Conservation (phyloP, 2,113 vertebrate genomes). For the Piprites chloris region DNA sequence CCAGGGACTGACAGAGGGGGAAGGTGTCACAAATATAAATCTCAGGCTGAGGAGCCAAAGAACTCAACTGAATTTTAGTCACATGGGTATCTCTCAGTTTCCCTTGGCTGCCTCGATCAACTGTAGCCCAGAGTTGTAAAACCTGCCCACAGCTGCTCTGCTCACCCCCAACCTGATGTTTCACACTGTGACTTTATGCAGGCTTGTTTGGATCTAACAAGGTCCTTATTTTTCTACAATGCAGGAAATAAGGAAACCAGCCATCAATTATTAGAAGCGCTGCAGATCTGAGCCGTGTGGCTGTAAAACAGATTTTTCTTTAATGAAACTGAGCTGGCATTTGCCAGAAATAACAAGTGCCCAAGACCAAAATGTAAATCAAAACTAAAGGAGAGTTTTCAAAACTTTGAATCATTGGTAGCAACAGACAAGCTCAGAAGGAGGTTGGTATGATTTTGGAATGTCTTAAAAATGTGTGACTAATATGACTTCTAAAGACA, state of each 20-base stretch:
- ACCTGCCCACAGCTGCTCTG: conserved; percentile 36
- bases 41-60: conserved; percentile 23
- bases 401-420: conserved; percentile 76
- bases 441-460: conserved; percentile 73
- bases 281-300: conserved; percentile 52
- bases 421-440: conserved; percentile 65
- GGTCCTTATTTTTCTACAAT: conserved; percentile 72
- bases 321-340: conserved; percentile 76
- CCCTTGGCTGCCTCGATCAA: conserved; percentile 4
- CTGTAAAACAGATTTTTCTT: conserved; percentile 79
- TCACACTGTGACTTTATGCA: conserved; percentile 69
- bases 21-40: conserved; percentile 63
- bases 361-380: conserved; percentile 81
- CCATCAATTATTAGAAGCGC: conserved; percentile 68
- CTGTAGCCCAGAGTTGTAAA: conserved; percentile 18
- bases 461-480: conserved; percentile 87
- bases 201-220: conserved; percentile 69
- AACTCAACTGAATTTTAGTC: conserved; percentile 34
- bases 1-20: conserved; percentile 1
- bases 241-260: conserved; percentile 71
- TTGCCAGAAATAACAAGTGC: conserved; percentile 84
- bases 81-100: conserved; percentile 24
- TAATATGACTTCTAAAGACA: conserved; percentile 78
- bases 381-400: conserved; percentile 75
- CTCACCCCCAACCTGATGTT: conserved; percentile 49